phyloP scores from a whole-genome alignment of 2,888 invertebrate genomes.

The Eremobia ochroleuca region DNA sequence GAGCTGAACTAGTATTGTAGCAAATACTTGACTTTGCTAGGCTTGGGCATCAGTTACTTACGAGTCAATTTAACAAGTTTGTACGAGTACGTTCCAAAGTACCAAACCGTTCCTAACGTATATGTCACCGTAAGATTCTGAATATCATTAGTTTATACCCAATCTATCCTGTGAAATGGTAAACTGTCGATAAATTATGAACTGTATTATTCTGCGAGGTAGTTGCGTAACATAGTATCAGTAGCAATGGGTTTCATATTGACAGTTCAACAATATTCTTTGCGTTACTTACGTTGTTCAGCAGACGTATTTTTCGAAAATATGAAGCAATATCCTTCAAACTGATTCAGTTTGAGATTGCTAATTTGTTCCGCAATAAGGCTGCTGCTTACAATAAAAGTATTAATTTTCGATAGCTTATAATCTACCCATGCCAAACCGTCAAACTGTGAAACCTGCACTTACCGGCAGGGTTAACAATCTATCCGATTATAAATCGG shows the following conservation, averaged over 20 bases:
- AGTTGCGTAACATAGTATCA: too few relatives aligned
- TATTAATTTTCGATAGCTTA: background rate
- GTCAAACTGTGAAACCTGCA: background rate
- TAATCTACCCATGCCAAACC: background rate
- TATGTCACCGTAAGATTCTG: background rate
- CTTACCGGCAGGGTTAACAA: background rate
- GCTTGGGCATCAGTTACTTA: background rate
- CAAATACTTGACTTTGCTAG: slow-evolving; percentile 28
- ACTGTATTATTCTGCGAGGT: background rate
- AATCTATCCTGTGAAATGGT: too few relatives aligned
- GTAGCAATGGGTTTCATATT: too few relatives aligned
- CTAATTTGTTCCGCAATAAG: too few relatives aligned
- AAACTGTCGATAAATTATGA: too few relatives aligned
- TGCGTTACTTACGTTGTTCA: too few relatives aligned
- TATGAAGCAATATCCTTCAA: too few relatives aligned
- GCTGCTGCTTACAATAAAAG: background rate
- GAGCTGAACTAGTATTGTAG: slow-evolving; percentile 18
- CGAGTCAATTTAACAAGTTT: background rate
- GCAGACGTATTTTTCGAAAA: too few relatives aligned
- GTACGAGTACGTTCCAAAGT: background rate
- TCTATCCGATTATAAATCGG: background rate
- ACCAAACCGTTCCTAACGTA: background rate
- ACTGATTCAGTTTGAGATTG: too few relatives aligned
- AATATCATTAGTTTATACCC: too few relatives aligned
- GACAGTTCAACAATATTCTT: too few relatives aligned